Evolutionary conservation across 2,113 vertebrate genomes (phyloP), one percentile per base, ranked within the genome.

Genomic region (Myodes glareolus): DNA sequence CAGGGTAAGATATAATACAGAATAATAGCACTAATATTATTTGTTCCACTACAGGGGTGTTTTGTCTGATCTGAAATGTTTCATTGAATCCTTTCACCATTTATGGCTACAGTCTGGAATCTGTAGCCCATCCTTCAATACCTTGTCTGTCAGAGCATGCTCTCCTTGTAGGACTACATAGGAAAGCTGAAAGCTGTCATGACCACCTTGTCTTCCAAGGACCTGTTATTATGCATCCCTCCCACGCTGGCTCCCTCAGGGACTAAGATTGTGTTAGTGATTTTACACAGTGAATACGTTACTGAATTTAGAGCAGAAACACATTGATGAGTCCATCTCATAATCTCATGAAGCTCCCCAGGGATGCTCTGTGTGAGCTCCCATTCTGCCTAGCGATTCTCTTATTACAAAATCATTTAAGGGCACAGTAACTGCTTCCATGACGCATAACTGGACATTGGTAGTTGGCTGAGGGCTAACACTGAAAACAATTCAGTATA

Each of bases 231-330:
- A 73, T 1, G 7, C 1, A 84, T 52, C 67, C 78, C 82, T 94
- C 78, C 86, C 63, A 94, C 52, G 13, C 82, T 96, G 84, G 77
- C 55, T 72, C 36, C n/a, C 16, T 50, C 39, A 25, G 65, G 63
- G 77, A 95, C 52, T 93, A 90, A 86, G n/a, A 42, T 88, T 63
- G 39, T 12, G 6, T 89, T 92, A 87, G 89, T 93, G 72, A 81
- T 82, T 96, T 93, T 84, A 92, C 42, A 94, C 84, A 87, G 52
- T 58, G 67, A 96, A 92, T 55, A 87, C 42, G 21, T 78, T 81
- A 68, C 25, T 89, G 73, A 89, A 93, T 87, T 96, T 58, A 97
- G 86, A 17, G 2, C 27, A 65, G 58, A 96, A 94, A 92, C 25
- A 0, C 50, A 88, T 42, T 75, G 52, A 75, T 50, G 88, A 96